Evolutionary conservation across 1,140 invertebrate genomes (phyloP), one percentile per base, ranked within the genome.

Genomic region (Drosophila asahinai): DNA sequence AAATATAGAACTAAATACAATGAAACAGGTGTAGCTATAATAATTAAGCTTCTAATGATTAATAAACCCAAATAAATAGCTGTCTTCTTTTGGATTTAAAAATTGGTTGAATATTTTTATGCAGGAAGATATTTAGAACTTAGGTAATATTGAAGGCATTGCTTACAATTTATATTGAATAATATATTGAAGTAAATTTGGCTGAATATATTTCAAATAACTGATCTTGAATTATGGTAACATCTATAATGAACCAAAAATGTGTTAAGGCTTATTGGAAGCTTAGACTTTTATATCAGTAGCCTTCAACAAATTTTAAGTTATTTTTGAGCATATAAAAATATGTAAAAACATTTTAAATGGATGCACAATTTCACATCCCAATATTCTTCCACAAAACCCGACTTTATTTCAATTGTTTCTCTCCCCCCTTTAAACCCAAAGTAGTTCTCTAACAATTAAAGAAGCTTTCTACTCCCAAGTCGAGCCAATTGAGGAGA

Each of bases 361-460:
- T 36, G 14, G 2, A 36, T 36, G 51, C 8, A 7, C 22, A 15
- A 22, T 3, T 5, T 4, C 8, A 25, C 9, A 15, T 17, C 5
- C 5, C 6, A 14, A 25, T 25, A 25, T 2, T 25, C 9, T 14
- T 17, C 19, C 2, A 45, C 17, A 17, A 19, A 17, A 7, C 2
- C 12, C 9, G 5, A 40, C 15, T 38, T 8, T 9, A 2, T n/a
- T 58, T 17, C 33, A 30, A 40, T 27, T 33, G 12, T 15, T 19
- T 25, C 38, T 22, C 36, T 12, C 11, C 17, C 17, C 27, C 22
- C 11, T 3, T 15, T 8, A 19, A n/a, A 11, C 3, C 11, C 5
- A 38, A 59, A 63, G 42, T 66, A 63, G 22, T 27, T 61, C 17
- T 38, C 22, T 5, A 48, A 48, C 42, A 64, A 63, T 36, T 64